Base-by-base conservation (phyloP, 92 coral and sea anemone genomes). In the Diadumene lineata region DNA sequence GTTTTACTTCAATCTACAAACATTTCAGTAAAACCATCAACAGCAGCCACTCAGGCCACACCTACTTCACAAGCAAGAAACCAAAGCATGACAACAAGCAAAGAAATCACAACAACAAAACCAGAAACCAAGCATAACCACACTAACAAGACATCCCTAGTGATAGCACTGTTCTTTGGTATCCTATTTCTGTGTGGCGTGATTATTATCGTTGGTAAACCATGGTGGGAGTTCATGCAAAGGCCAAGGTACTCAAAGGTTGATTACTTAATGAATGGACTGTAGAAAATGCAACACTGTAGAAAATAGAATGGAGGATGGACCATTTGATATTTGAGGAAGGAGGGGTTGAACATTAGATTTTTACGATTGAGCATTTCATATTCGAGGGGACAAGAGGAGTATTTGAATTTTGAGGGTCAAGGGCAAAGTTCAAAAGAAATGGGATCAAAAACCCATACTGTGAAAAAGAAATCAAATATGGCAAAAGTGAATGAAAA, bases 191-290 rank as follows among this genome's bases (percentile, higher is more conserved):
- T 91, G 57, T 81, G 81, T 70, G 97, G 92, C 38, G 90, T 82
- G 31, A 18, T 91, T n/a, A 68, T 91, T 30, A 74, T 87, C 13
- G 83, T 91, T 60, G 97, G 97, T 8, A 82, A 90, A 34, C 97
- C 97, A 1, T 91, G 97, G 97, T 87, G 91, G 90, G 78, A 84
- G 68, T 86, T 92, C 28, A 81, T 87, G 56, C 89, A 87, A 29
- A 81, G 92, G 50, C 97, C 97, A 66, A 79, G 97, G 64, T 91
- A 91, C 66, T 91, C 97, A 31, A 91, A 91, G 57, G 97, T 91
- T 43, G 97, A 91, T 75, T 91, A 91, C 56, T 72, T 91, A 7
- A 91, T 91, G 97, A 91, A 91, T 75, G 97, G 97, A 46, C 85
- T 91, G 50, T 89, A 79, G 48, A 4, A 13, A 4, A 38, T 38